Base-by-base conservation (phyloP, 2,888 invertebrate species). In the Lacanobia oleracea region DNA sequence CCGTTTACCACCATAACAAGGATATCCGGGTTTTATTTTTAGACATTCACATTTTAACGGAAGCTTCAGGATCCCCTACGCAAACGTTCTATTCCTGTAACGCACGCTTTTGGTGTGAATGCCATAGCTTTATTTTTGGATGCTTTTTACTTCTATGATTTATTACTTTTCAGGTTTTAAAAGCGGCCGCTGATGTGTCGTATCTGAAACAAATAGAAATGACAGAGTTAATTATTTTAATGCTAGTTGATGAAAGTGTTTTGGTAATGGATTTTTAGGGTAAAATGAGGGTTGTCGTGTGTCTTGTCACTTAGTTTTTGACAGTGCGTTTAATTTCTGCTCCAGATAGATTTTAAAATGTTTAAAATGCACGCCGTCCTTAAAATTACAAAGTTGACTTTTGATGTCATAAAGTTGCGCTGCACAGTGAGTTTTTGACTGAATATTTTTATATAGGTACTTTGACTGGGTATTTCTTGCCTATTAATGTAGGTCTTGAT, bases 41-140 rank as follows among this genome's bases (percentile, higher is more conserved):
- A 86, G 88, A 83, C 84, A 88, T 92, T 94, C 91, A 94, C 94
- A 95, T 94, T 91, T 94, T 90, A 89, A 89, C 89, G 91, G 90
- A 91, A 88, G 89, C 87, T 88, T 85, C 86, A 85, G 66, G 92
- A 92, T 91, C 93, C 93, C 92, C 90, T 90, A 83, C 76, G 67
- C 72, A 78, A 79, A 75, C 72, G 83, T 81, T 92, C 91, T 93
- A 92, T 92, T 91, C 91, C 89, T 60, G 87, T 82, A 81, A 77
- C 62, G 66, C 78, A 75, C 76, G 69, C 79, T 79, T 85, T 85
- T 86, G 84, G 87, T 88, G 86, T 83, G 86, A 88, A 90, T 93
- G 93, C 94, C 95, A 95, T 95, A 48, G 75, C 79, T 89, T 90
- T 92, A 90, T 91, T 92, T 91, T 89, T 79, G 77, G 87, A 80